A percentile compares a stretch with the other conserved stretches of the same genome.
Evolutionary conservation across 2,888 invertebrate genomes (phyloP).

Genomic region (Mythimna impura): DNA sequence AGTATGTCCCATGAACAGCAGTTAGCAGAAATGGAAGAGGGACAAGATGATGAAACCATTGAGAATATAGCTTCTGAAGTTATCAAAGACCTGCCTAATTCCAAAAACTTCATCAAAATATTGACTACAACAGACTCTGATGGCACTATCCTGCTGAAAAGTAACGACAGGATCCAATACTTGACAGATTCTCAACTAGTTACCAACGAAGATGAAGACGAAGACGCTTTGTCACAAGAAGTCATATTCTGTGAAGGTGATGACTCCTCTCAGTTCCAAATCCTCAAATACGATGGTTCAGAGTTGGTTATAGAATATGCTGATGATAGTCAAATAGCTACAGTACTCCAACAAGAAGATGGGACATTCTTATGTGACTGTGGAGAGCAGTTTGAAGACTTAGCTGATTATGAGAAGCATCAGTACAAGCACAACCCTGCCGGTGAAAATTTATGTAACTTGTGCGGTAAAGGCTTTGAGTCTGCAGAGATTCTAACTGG

Average conservation of each 20-base stretch:
- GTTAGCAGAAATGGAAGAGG: constrained; percentile 63
- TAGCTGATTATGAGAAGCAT: constrained; percentile 84
- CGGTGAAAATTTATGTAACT: constrained; percentile 82
- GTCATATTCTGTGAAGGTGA: constrained; percentile 87
- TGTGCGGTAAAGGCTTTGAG: constrained; percentile 88
- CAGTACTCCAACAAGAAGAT: constrained; percentile 84
- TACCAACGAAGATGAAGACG: constrained; percentile 73
- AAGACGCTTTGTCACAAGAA: constrained; percentile 79
- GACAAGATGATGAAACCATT: constrained; percentile 54
- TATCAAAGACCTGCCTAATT: constrained; percentile 60
- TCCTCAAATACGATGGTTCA: constrained; percentile 85
- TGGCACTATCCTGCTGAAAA: constrained; percentile 81
- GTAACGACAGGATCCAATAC: constrained; percentile 79
- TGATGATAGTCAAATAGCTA: constrained; percentile 83
- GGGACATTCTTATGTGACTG: constrained; percentile 86
- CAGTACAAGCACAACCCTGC: constrained; percentile 83
- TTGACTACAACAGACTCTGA: constrained; percentile 77
- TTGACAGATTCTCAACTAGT: constrained; percentile 77
- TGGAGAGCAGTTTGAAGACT: constrained; percentile 84
- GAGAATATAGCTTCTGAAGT: constrained; percentile 63
- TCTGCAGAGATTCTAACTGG: constrained; percentile 85
- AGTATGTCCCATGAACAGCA: constrained; percentile 69
- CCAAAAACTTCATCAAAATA: constrained; percentile 83
- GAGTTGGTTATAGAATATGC: constrained; percentile 87
- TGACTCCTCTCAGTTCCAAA: constrained; percentile 84